Conservation (phyloP, 92 coral and sea anemone species). For the Actinostola sp. region DNA sequence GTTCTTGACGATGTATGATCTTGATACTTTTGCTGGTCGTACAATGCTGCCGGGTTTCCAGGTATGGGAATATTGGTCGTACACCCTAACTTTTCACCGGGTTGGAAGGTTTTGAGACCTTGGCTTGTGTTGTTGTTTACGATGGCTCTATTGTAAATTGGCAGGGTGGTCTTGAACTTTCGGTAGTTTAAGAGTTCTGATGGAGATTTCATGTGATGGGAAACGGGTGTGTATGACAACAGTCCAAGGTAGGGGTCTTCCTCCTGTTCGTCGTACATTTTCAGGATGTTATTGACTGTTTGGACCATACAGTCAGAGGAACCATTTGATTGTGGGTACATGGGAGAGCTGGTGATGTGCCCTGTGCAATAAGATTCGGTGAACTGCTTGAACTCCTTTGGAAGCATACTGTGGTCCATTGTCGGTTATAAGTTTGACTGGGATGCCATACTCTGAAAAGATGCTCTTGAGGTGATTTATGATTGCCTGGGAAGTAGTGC, state of each 20-base stretch:
- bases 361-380: slow-evolving; percentile 10
- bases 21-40: slow-evolving; percentile 27
- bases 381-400: slow-evolving; percentile 22
- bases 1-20: background rate
- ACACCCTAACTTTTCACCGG: slow-evolving; percentile 36
- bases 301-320: slow-evolving; percentile 21
- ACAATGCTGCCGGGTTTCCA: slow-evolving; percentile 46
- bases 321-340: slow-evolving; percentile 35
- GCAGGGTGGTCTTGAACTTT: slow-evolving; percentile 47
- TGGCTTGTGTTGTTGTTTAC: slow-evolving; percentile 12
- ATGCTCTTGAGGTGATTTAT: slow-evolving; percentile 60
- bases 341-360: slow-evolving; percentile 38
- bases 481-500: slow-evolving; percentile 56
- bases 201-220: slow-evolving; percentile 38
- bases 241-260: slow-evolving; percentile 56
- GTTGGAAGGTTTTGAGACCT: slow-evolving; percentile 12
- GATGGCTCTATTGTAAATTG: slow-evolving; percentile 25
- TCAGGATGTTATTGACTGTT: slow-evolving; percentile 33
- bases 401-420: slow-evolving; percentile 28
- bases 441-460: slow-evolving; percentile 53
- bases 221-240: slow-evolving; percentile 26
- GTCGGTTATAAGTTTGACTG: slow-evolving; percentile 30
- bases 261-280: slow-evolving; percentile 20
- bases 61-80: slow-evolving; percentile 45
- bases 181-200: slow-evolving; percentile 47